Conservation (phyloP, 2,113 vertebrate genomes). For the Chrysemys picta region DNA sequence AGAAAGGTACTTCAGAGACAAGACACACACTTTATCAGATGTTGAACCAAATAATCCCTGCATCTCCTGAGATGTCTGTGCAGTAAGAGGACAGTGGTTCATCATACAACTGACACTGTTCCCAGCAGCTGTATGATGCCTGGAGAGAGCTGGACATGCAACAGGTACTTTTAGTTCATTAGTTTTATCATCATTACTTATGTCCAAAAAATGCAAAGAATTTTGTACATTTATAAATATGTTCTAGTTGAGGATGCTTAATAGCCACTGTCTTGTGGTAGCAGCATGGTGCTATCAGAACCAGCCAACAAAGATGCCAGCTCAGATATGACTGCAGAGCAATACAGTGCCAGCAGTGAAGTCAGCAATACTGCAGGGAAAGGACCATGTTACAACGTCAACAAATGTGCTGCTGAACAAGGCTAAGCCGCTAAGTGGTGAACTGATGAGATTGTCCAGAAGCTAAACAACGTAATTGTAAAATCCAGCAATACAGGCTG, state of each 20-base stretch:
- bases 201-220: neutral
- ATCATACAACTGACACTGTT: neutral
- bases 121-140: rapidly evolving
- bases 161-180: neutral
- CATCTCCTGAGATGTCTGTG: neutral
- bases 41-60: neutral
- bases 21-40: neutral
- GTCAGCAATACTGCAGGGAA: neutral
- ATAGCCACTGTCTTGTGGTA: neutral
- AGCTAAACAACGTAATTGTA: rapidly evolving
- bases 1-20: neutral
- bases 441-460: neutral
- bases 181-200: neutral
- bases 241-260: neutral
- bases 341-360: neutral
- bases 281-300: rapidly evolving
- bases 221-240: neutral
- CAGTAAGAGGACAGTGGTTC: neutral
- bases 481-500: neutral
- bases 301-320: neutral
- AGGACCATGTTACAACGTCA: neutral
- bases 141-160: neutral
- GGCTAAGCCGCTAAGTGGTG: constrained; percentile 24
- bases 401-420: neutral
- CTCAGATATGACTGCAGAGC: neutral